A percentile compares a stretch with the other conserved stretches of the same genome.
These are phyloP conservation scores for Desoria tigrina DNA, from an alignment of 2,888 invertebrate genomes.

Conservation along the genomic window DNA sequence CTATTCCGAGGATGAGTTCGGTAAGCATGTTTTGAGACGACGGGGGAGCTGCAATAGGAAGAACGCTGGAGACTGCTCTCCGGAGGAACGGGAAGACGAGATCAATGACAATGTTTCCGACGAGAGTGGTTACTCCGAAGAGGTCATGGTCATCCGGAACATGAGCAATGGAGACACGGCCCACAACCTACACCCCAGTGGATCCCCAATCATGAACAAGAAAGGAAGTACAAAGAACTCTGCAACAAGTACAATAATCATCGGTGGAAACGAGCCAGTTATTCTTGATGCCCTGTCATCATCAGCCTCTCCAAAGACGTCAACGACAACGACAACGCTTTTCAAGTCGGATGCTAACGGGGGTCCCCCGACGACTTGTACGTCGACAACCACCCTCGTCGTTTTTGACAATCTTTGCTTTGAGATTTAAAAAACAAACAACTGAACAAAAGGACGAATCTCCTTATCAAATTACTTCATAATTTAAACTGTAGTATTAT, in stretches of 20 bases:
- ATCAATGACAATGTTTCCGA: constrained; percentile 76
- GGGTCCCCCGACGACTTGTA: constrained; percentile 12
- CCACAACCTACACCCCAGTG: neutral
- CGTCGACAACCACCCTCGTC: constrained; percentile 42
- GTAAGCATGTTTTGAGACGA: constrained; percentile 20
- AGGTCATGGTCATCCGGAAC: constrained; percentile 27
- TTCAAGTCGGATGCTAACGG: constrained; percentile 7
- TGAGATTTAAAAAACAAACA: constrained; percentile 45
- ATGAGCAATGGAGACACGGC: neutral
- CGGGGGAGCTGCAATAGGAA: constrained; percentile 17
- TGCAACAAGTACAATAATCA: constrained; percentile 15
- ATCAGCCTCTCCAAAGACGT: neutral
- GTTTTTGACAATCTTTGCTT: constrained; percentile 52
- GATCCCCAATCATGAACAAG: neutral
- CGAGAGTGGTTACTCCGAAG: constrained; percentile 86
- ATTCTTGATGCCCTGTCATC: neutral
- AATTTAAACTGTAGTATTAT: too few relatives aligned
- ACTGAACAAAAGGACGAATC: neutral
- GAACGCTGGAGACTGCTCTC: constrained; percentile 35
- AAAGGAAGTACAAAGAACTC: constrained; percentile 11
- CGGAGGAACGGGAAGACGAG: constrained; percentile 54
- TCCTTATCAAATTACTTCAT: too few relatives aligned
- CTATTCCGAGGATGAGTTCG: constrained; percentile 43
- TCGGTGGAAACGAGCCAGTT: constrained; percentile 8
- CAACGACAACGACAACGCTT: neutral